Percentiles rank a stretch among this genome's conserved stretches.
Evolutionary conservation across 2,113 vertebrate genomes (phyloP).

Genomic region (Muntiacus reevesi): DNA sequence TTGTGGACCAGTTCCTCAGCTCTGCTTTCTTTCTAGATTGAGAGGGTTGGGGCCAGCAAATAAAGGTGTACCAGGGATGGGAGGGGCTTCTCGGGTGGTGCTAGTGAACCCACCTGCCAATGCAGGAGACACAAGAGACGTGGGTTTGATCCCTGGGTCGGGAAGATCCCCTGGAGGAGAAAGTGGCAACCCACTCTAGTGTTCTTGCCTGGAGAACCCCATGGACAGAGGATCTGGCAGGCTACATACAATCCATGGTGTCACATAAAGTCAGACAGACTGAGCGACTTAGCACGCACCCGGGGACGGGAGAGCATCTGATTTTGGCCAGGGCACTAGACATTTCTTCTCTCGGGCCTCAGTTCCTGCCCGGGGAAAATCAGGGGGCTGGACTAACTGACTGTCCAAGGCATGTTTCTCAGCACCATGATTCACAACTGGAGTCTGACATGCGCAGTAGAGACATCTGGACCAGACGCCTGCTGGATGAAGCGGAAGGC

Average conservation of each 20-base stretch:
- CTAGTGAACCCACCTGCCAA: not conserved
- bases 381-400: not conserved
- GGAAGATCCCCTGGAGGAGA: not conserved
- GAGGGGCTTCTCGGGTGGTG: not conserved
- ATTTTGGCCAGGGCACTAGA: not conserved
- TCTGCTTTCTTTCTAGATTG: not conserved
- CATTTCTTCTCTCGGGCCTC: not conserved
- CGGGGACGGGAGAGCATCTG: rapidly evolving
- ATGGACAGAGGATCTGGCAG: not conserved
- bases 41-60: not conserved
- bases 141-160: not conserved
- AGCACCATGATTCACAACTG: not conserved
- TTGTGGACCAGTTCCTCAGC: not conserved
- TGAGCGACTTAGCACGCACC: not conserved
- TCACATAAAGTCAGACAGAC: not conserved
- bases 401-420: rapidly evolving
- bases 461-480: not conserved
- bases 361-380: not conserved
- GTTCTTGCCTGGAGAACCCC: not conserved
- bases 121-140: not conserved
- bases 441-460: not conserved
- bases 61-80: not conserved
- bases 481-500: not conserved
- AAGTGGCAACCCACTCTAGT: not conserved
- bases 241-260: not conserved